Evolutionary conservation across 23 tunicate species (phyloP), one percentile per base, ranked within the genome.

Genomic region (Phallusia fumigata): DNA sequence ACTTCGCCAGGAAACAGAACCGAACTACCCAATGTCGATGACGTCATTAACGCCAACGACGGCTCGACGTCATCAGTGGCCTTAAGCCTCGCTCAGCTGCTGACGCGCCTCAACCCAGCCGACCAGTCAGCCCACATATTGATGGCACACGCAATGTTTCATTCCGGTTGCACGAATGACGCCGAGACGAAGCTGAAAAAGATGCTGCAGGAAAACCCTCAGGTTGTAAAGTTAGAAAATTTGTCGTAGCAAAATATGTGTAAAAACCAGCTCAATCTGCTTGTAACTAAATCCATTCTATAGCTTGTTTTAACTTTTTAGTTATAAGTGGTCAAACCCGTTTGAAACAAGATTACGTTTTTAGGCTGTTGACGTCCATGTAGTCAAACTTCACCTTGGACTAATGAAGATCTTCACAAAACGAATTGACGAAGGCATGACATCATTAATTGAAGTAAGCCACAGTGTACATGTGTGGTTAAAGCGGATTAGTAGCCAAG

Each of bases 121-220:
- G 97, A 92, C 80, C 83, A 69, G 36, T 85, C 91, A n/a, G 34
- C 91, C 24, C 97, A 92, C 52, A 92, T 92, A 19, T 81, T 92
- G 36, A 79, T 78, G 79, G 97, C 97, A 0, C 97, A 92, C 64
- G 97, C 97, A 15, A 52, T 92, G 82, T 92, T 86, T 53, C 87
- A 83, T 74, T 53, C 75, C 36, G 97, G 97, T 16, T 83, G 87
- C 65, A 65, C 45, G 15, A 87, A 84, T 85, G 97, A 92, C 52
- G 97, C 97, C 30, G 97, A 92, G 52, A 82, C 85, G 52, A 87
- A 83, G 5, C 73, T 92, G 80, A 65, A 30, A 19, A 87, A 84
- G 83, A 91, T 87, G 52, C 88, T 91, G 21, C 91, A 87, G 52
- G 86, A 82, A 19, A 86, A 86, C 18, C 35, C 82, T 0, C 85